Conservation (phyloP, 2,888 invertebrate genomes). For the Pachymerium ferrugineum region DNA sequence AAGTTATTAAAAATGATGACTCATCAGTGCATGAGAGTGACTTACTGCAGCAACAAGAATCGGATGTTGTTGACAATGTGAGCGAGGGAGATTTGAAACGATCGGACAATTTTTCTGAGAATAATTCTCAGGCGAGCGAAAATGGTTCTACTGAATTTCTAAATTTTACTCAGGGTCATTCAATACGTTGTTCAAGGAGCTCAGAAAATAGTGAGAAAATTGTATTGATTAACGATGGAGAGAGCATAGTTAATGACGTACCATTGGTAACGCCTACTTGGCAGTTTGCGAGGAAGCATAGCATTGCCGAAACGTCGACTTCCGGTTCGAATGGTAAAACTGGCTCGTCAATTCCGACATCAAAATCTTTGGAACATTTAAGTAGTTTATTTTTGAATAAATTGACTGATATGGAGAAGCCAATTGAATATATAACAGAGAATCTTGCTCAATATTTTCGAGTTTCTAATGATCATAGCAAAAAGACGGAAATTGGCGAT, state of each 20-base stretch:
- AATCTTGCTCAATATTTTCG: conserved; percentile 35
- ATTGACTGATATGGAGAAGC: conserved; percentile 30
- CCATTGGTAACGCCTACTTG: background rate
- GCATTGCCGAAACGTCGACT: background rate
- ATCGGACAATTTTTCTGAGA: background rate
- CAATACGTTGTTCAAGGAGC: background rate
- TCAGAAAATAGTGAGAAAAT: background rate
- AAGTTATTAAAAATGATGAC: background rate
- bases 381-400: conserved; percentile 33
- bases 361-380: conserved; percentile 35
- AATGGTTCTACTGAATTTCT: background rate
- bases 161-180: background rate
- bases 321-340: background rate
- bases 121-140: background rate
- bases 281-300: background rate
- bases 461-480: conserved; percentile 29
- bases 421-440: conserved; percentile 31
- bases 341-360: conserved; percentile 27
- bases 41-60: background rate
- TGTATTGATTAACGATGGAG: background rate
- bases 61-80: background rate
- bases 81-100: background rate
- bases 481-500: background rate
- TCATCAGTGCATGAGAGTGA: no score
- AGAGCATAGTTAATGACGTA: no score